Evolutionary conservation across 2,888 invertebrate genomes (phyloP).

Genomic region (Ormyrus pomaceus): DNA sequence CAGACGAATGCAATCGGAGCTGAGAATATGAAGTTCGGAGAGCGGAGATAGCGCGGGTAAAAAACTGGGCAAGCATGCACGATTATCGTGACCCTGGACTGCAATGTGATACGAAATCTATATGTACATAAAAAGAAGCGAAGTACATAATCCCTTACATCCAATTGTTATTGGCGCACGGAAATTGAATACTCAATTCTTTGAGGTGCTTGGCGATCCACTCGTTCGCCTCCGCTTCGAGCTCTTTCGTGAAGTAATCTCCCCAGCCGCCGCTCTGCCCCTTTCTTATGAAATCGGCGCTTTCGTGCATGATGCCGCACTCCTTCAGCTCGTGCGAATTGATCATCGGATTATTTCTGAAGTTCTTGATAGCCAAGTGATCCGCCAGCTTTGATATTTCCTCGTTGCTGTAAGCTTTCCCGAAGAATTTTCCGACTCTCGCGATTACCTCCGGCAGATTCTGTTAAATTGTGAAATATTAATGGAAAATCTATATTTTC

Average conservation of each 20-base stretch:
- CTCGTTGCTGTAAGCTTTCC: conserved; percentile 78
- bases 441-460: conserved; percentile 79
- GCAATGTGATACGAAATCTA: background rate
- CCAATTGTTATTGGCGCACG: conserved; percentile 64
- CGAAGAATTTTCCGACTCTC: conserved; percentile 81
- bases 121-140: background rate
- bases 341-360: conserved; percentile 87
- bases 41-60: too few relatives aligned
- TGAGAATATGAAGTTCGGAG: too few relatives aligned
- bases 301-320: conserved; percentile 80
- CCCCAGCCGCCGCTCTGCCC: conserved; percentile 85
- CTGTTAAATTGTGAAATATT: conserved; percentile 70
- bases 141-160: background rate
- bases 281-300: conserved; percentile 82
- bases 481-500: background rate
- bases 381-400: conserved; percentile 81
- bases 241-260: conserved; percentile 83
- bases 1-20: too few relatives aligned
- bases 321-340: conserved; percentile 83
- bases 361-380: conserved; percentile 88
- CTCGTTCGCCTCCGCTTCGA: conserved; percentile 81
- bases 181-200: conserved; percentile 80
- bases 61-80: too few relatives aligned
- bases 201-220: conserved; percentile 83
- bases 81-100: too few relatives aligned